A percentile compares a stretch with the other conserved stretches of the same genome.
Evolutionary conservation across 2,888 invertebrate species (phyloP).

Genomic region (Hypsopygia costalis): DNA sequence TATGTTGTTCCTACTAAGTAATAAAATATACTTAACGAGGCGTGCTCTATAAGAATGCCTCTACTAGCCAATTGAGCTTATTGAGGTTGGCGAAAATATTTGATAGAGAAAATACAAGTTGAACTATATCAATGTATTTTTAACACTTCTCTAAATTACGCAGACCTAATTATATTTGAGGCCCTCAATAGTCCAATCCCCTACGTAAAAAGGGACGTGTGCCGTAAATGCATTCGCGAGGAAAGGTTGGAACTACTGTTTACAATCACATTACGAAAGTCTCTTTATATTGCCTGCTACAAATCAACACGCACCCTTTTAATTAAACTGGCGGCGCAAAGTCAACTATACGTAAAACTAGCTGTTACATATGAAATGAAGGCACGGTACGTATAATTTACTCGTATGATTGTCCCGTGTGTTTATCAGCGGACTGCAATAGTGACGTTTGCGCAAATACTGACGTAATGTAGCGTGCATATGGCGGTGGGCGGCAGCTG

Average conservation of each 20-base stretch:
- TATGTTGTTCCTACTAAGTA: no score
- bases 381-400: slow-evolving; percentile 58
- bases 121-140: no score
- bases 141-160: no score
- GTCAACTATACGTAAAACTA: slow-evolving; percentile 64
- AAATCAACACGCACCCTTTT: slow-evolving; percentile 72
- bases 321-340: slow-evolving; percentile 68
- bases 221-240: no score
- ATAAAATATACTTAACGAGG: no score
- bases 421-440: slow-evolving; percentile 34
- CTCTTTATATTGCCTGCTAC: slow-evolving; percentile 50
- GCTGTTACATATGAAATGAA: slow-evolving; percentile 44
- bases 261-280: slow-evolving; percentile 41
- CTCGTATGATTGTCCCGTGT: slow-evolving; percentile 42
- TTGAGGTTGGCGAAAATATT: no score
- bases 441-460: slow-evolving; percentile 13
- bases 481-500: not conserved
- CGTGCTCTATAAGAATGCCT: no score
- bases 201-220: no score
- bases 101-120: no score
- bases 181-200: no score
- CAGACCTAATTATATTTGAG: no score
- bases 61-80: no score
- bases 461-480: not conserved
- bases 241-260: slow-evolving; percentile 21